These are phyloP conservation scores for Drosophila lacicola DNA, from an alignment of 2,888 invertebrate genomes.

Conservation along the genomic window DNA sequence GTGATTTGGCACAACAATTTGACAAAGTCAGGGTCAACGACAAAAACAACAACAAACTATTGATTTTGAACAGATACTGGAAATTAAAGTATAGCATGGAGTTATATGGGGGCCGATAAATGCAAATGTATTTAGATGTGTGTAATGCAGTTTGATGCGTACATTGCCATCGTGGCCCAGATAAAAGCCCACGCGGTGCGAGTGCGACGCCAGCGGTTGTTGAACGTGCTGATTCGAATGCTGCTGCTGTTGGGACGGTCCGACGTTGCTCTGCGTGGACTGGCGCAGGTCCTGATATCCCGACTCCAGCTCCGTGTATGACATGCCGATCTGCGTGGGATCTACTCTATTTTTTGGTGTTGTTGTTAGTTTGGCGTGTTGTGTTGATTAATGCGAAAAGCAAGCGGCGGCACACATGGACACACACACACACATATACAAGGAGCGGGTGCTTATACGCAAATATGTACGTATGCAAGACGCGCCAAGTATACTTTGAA, in stretches of 20 bases:
- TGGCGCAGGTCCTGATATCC: conserved; percentile 93
- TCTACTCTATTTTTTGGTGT: background rate
- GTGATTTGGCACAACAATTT: conserved; percentile 19
- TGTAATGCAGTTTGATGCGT: conserved; percentile 43
- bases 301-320: conserved; percentile 96
- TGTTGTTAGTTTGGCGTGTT: conserved; percentile 25
- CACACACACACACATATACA: conserved; percentile 12
- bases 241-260: conserved; percentile 42
- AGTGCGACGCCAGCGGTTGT: conserved; percentile 38
- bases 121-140: background rate
- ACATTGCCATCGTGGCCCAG: conserved; percentile 90
- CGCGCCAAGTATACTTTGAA: conserved; percentile 17
- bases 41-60: conserved; percentile 28
- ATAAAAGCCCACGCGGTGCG: conserved; percentile 87
- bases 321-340: conserved; percentile 87
- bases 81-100: background rate
- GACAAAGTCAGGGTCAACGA: conserved; percentile 58
- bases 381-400: conserved; percentile 28
- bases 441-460: conserved; percentile 16
- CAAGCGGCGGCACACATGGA: conserved; percentile 23
- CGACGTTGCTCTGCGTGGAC: conserved; percentile 58
- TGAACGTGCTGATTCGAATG: conserved; percentile 37
- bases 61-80: conserved; percentile 35
- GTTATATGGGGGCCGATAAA: background rate
- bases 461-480: conserved; percentile 8